Evolutionary conservation across 2,797 vertebrate genomes (phyloP).

Genomic region (Toxotes lorentzi): DNA sequence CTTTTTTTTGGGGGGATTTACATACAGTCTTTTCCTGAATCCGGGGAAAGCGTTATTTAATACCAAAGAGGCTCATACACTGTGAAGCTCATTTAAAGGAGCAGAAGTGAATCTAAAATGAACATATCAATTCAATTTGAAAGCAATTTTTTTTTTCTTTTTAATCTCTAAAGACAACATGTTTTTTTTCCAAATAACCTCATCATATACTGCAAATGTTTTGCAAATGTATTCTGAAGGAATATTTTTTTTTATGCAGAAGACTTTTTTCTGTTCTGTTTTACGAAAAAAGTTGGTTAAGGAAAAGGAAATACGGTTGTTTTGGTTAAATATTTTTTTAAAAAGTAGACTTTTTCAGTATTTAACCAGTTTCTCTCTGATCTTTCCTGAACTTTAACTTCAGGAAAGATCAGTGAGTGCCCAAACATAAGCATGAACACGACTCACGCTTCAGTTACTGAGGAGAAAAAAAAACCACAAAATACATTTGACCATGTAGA

Average conservation of each 20-base stretch:
- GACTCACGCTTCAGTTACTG: neutral
- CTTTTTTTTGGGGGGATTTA: conserved; percentile 50
- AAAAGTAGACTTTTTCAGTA: neutral
- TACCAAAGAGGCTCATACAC: conserved; percentile 13
- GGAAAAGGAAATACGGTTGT: neutral
- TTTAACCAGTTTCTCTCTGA: too few species aligned
- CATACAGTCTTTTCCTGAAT: conserved; percentile 40
- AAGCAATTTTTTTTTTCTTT: conserved; percentile 11
- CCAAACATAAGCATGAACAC: neutral
- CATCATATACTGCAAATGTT: neutral
- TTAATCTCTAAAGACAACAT: conserved; percentile 1
- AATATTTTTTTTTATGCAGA: neutral
- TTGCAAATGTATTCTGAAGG: neutral
- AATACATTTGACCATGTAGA: neutral
- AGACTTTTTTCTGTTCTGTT: neutral
- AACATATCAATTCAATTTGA: conserved; percentile 9
- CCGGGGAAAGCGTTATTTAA: conserved; percentile 32
- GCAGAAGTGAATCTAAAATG: neutral
- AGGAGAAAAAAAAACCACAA: neutral
- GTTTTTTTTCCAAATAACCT: conserved; percentile 1
- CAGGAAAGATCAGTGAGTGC: neutral
- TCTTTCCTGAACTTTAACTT: neutral
- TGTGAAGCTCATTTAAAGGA: conserved; percentile 5
- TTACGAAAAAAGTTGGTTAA: neutral
- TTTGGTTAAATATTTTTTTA: neutral